phyloP scores from a whole-genome alignment of 2,797 vertebrate genomes.

The Tapirus indicus region DNA sequence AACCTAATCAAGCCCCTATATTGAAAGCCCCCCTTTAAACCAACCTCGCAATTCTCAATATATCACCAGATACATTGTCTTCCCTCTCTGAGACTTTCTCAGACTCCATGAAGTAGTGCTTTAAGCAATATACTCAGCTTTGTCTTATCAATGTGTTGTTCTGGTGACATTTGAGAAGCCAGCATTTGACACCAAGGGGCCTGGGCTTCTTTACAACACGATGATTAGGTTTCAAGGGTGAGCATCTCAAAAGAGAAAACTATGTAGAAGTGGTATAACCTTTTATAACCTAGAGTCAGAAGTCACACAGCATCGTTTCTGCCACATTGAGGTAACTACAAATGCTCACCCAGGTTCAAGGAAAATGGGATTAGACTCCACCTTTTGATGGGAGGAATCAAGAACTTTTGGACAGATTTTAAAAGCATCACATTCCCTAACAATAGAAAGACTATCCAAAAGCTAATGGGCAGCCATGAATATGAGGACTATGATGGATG shows the following conservation, averaged over 20 bases:
- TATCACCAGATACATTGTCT: background rate
- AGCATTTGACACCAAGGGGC: background rate
- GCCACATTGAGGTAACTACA: background rate
- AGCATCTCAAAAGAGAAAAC: background rate
- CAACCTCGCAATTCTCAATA: background rate
- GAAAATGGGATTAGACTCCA: background rate
- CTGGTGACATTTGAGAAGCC: background rate
- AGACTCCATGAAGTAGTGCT: background rate
- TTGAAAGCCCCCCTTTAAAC: background rate
- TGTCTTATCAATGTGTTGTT: background rate
- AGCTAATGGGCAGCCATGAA: background rate
- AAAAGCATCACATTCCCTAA: background rate
- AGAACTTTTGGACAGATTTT: background rate
- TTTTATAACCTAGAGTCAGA: constrained; percentile 20
- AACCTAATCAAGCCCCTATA: background rate
- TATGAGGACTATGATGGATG: background rate
- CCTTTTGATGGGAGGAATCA: background rate
- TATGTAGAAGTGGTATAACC: background rate
- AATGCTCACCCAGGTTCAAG: background rate
- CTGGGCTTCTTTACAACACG: background rate
- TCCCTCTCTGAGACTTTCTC: background rate
- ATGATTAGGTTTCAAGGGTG: background rate
- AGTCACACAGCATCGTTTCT: background rate
- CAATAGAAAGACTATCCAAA: constrained; percentile 24
- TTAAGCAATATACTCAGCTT: background rate